Conservation (phyloP, 2,797 vertebrate genomes). For the Gallinago nigripennis region DNA sequence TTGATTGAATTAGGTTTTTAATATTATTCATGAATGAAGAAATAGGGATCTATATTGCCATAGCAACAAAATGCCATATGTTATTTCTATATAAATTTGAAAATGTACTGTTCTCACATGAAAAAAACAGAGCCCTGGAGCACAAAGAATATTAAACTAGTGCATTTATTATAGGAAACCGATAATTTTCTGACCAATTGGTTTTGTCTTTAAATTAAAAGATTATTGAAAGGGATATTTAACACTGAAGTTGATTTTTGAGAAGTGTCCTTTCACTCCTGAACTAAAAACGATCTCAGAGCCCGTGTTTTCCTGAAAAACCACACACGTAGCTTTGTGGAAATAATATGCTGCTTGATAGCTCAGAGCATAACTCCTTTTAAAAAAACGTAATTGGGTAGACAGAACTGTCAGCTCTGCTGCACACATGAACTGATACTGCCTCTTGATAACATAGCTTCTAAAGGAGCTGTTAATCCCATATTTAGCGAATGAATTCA, state of each 20-base stretch:
- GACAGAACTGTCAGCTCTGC: not conserved
- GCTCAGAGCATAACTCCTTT: not conserved
- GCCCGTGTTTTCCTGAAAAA: not conserved
- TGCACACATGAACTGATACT: not conserved
- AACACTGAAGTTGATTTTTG: not conserved
- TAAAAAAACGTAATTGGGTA: not conserved
- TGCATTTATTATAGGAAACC: not conserved
- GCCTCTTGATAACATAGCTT: not conserved
- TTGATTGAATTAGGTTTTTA: constrained; percentile 39
- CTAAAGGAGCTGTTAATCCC: not conserved
- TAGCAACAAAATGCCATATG: constrained; percentile 9
- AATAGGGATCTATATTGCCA: not conserved
- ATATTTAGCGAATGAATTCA: not conserved
- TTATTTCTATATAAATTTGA: constrained; percentile 47
- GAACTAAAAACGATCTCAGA: not conserved
- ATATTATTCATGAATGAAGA: constrained; percentile 32
- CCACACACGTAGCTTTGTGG: not conserved
- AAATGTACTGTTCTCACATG: not conserved
- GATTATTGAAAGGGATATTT: not conserved
- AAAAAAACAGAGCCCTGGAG: constrained; percentile 27
- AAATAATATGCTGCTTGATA: not conserved
- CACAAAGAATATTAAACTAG: constrained; percentile 5
- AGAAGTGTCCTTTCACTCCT: not conserved
- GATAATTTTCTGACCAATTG: constrained; percentile 22
- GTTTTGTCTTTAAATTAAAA: constrained; percentile 7